phyloP scores from a whole-genome alignment of 2,888 invertebrate genomes.

The Xestia xanthographa region DNA sequence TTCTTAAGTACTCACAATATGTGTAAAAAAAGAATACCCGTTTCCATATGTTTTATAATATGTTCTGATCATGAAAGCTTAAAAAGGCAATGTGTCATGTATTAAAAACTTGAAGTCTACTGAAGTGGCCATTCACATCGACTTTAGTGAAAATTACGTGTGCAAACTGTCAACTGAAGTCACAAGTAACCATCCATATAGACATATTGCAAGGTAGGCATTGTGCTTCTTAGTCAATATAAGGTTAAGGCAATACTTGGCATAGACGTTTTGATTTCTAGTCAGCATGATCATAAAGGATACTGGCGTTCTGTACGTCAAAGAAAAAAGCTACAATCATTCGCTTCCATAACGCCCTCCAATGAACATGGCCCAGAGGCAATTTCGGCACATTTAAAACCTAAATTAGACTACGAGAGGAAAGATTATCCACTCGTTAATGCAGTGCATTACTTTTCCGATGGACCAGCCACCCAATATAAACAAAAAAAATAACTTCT shows the following conservation, averaged over 20 bases:
- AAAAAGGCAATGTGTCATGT: too few species aligned
- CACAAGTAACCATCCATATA: constrained; percentile 4
- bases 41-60: too few species aligned
- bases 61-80: too few species aligned
- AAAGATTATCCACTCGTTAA: not conserved
- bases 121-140: not conserved
- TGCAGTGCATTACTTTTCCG: constrained; percentile 4
- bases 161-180: constrained; percentile 2
- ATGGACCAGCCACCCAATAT: not conserved
- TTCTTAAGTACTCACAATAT: constrained; percentile 4
- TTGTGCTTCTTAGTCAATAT: too few species aligned
- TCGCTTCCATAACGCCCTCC: not conserved
- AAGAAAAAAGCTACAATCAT: constrained; percentile 7
- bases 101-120: not conserved
- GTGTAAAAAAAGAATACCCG: too few species aligned
- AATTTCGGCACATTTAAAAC: too few species aligned
- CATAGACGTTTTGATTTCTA: too few species aligned
- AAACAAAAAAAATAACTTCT: not conserved
- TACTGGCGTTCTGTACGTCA: constrained; percentile 2
- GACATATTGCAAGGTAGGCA: too few species aligned
- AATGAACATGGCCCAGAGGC: too few species aligned
- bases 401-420: too few species aligned
- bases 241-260: too few species aligned
- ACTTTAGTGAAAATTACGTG: not conserved
- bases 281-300: too few species aligned